Conservation (phyloP, 2,888 invertebrate species). For the Rhagophthalmus giganteus region DNA sequence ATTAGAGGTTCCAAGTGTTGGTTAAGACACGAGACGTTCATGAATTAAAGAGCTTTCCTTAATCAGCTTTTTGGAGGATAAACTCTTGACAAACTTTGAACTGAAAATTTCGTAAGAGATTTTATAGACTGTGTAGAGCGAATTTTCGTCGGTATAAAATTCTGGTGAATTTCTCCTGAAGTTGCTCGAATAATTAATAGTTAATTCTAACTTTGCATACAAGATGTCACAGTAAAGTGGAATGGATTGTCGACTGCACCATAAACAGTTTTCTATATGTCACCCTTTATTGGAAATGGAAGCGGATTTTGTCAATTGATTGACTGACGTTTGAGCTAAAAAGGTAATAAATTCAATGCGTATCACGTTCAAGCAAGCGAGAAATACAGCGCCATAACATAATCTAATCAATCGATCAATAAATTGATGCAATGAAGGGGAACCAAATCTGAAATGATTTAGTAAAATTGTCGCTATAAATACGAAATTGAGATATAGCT, state of each 20-base stretch:
- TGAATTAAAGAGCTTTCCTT: slow-evolving; percentile 15
- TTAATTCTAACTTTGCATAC: neutral
- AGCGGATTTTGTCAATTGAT: slow-evolving; percentile 24
- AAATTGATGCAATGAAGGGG: slow-evolving; percentile 25
- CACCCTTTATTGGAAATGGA: slow-evolving; percentile 11
- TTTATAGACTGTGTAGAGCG: slow-evolving; percentile 5
- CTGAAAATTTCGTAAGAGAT: slow-evolving; percentile 8
- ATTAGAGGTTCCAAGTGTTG: slow-evolving; percentile 12
- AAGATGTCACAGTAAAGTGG: neutral
- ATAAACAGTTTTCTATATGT: neutral
- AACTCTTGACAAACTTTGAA: slow-evolving; percentile 7
- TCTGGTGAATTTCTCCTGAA: slow-evolving; percentile 2
- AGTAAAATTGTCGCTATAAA: slow-evolving; percentile 19
- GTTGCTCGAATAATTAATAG: slow-evolving; percentile 1
- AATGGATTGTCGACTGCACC: neutral
- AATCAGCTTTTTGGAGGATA: slow-evolving; percentile 17
- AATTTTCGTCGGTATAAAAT: slow-evolving; percentile 4
- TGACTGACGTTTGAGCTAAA: slow-evolving; percentile 25
- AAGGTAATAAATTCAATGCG: slow-evolving; percentile 27
- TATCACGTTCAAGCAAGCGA: slow-evolving; percentile 23
- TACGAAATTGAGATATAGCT: slow-evolving; percentile 16
- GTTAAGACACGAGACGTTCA: slow-evolving; percentile 18
- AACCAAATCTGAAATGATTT: slow-evolving; percentile 22
- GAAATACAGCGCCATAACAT: slow-evolving; percentile 25
- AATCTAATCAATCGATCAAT: slow-evolving; percentile 28